Conservation (phyloP, 2,113 vertebrate genomes). For the Rallus limicola region DNA sequence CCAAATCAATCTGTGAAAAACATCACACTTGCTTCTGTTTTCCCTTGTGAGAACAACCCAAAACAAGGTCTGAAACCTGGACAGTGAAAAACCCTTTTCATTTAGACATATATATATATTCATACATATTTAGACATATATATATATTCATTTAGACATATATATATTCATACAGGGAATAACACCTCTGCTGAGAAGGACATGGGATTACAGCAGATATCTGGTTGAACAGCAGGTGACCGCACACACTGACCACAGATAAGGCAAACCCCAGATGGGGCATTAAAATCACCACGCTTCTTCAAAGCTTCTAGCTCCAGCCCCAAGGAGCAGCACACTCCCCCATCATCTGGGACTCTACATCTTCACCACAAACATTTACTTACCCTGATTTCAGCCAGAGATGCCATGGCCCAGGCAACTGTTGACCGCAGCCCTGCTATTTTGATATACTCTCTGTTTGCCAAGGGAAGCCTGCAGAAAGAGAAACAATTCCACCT, state of each 20-base stretch:
- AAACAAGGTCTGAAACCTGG: background rate
- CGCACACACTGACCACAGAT: background rate
- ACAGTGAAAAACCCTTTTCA: background rate
- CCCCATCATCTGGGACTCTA: background rate
- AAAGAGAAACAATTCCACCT: background rate
- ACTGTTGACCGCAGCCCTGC: conserved; percentile 88
- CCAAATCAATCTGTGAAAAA: background rate
- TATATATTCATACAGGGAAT: background rate
- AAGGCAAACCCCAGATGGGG: background rate
- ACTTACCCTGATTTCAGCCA: conserved; percentile 87
- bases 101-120: background rate
- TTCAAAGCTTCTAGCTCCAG: background rate
- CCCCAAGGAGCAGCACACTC: background rate
- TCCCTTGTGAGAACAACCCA: background rate
- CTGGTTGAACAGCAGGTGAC: background rate
- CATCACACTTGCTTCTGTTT: background rate
- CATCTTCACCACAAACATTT: background rate
- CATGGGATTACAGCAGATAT: background rate
- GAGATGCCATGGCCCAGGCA: conserved; percentile 89
- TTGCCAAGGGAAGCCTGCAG: conserved; percentile 85
- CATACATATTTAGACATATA: background rate
- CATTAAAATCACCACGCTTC: background rate
- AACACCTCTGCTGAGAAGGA: background rate
- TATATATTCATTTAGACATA: background rate
- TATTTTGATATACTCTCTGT: conserved; percentile 83